Percentiles rank a stretch among this genome's conserved stretches.
phyloP scores from a whole-genome alignment of 2,797 vertebrate species.

The Peromyscus nudipes region DNA sequence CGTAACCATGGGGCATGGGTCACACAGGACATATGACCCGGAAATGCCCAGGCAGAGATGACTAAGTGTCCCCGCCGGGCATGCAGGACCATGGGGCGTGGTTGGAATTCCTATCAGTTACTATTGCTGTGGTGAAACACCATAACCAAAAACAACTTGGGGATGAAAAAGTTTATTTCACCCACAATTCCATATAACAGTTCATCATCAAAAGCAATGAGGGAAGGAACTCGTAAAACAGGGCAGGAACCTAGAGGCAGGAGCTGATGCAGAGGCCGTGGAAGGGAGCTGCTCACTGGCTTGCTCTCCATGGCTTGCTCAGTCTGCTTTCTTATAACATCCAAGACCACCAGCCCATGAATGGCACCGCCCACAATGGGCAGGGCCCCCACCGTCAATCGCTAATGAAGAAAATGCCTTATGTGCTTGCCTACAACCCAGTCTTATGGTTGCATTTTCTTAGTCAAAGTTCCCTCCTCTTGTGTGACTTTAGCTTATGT shows the following conservation, averaged over 20 bases:
- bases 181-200: neutral
- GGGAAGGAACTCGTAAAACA: neutral
- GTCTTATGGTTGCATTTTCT: too few species aligned
- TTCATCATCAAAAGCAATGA: neutral
- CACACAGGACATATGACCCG: too few species aligned
- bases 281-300: neutral
- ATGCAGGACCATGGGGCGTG: too few species aligned
- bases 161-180: neutral
- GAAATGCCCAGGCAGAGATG: too few species aligned
- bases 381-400: too few species aligned
- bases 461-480: neutral
- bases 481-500: neutral
- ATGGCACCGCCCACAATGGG: neutral
- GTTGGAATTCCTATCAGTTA: too few species aligned
- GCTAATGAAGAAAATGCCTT: neutral
- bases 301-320: neutral
- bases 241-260: neutral
- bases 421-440: neutral
- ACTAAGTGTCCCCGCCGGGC: too few species aligned
- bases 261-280: neutral
- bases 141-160: too few species aligned
- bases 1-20: too few species aligned
- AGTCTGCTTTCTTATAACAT: neutral
- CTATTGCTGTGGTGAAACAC: too few species aligned
- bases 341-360: neutral